Evolutionary conservation across 1,140 invertebrate species (phyloP).

Genomic region (Limonius californicus): DNA sequence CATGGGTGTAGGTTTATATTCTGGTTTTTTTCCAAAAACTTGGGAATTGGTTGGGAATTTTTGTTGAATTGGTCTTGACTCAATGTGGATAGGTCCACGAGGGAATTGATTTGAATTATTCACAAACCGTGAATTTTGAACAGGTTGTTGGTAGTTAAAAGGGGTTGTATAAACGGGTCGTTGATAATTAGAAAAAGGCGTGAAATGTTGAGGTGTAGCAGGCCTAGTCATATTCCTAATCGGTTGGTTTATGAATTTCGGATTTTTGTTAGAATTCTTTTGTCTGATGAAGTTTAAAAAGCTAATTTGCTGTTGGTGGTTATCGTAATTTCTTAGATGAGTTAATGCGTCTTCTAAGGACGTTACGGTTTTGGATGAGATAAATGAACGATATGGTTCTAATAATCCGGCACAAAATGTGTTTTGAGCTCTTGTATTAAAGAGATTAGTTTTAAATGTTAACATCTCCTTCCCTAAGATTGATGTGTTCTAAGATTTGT

Average conservation of each 20-base stretch:
- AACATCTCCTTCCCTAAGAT: slow-evolving; percentile 8
- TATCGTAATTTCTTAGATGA: slow-evolving; percentile 12
- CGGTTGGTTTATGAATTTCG: no score
- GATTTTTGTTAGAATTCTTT: no score
- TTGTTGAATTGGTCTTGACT: background rate
- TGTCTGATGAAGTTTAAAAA: slow-evolving; percentile 13
- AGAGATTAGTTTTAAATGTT: no score
- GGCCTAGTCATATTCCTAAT: no score
- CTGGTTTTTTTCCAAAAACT: background rate
- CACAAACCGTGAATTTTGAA: no score
- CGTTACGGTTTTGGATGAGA: background rate
- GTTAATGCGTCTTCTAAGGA: slow-evolving; percentile 12
- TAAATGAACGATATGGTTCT: slow-evolving; percentile 11
- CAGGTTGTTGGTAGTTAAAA: no score
- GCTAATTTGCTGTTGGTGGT: slow-evolving; percentile 1
- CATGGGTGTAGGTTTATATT: background rate
- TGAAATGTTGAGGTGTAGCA: no score
- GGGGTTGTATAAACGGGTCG: no score
- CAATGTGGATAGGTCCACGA: background rate
- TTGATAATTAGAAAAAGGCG: no score
- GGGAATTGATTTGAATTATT: background rate
- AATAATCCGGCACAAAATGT: slow-evolving; percentile 14
- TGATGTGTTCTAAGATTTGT: slow-evolving; percentile 18
- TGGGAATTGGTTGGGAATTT: background rate
- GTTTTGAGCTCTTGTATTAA: no score